Percentiles rank a stretch among this genome's conserved stretches.
Conservation (phyloP, 2,888 invertebrate species). For the Onthophagus sagittarius region DNA sequence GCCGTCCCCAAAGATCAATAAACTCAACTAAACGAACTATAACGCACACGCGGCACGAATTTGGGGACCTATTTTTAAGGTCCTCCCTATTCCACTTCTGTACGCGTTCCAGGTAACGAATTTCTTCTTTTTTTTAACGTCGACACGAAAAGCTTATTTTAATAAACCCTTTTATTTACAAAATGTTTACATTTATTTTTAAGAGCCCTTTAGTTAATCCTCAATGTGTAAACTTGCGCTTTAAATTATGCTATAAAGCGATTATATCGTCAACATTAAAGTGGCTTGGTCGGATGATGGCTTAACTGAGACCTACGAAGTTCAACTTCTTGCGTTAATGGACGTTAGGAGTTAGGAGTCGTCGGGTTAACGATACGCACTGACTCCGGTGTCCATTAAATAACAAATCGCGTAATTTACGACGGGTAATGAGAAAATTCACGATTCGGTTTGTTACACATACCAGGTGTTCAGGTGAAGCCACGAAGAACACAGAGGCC, state of each 20-base stretch:
- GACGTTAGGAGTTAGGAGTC: not conserved
- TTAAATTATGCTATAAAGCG: not conserved
- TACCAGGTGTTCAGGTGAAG: constrained; percentile 14
- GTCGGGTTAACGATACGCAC: not conserved
- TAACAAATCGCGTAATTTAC: constrained; percentile 13
- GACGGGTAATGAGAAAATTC: not conserved
- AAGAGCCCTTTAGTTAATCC: not conserved
- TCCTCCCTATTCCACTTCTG: not conserved
- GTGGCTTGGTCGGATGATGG: not conserved
- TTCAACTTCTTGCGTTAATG: not conserved
- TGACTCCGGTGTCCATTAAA: constrained; percentile 4
- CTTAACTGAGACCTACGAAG: not conserved
- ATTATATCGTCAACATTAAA: not conserved
- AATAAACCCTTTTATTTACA: not conserved
- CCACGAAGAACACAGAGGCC: not conserved
- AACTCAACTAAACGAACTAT: constrained; percentile 7
- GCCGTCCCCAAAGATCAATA: constrained; percentile 10
- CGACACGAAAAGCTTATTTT: not conserved
- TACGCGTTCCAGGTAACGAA: not conserved
- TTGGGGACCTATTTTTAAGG: constrained; percentile 9
- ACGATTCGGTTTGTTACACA: constrained; percentile 18
- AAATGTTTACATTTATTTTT: not conserved
- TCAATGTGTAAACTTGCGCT: not conserved
- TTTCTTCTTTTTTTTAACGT: not conserved
- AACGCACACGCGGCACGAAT: constrained; percentile 6